Percentiles rank a stretch among this genome's conserved stretches.
Evolutionary conservation across 2,797 vertebrate genomes (phyloP).

Genomic region (Huso huso): DNA sequence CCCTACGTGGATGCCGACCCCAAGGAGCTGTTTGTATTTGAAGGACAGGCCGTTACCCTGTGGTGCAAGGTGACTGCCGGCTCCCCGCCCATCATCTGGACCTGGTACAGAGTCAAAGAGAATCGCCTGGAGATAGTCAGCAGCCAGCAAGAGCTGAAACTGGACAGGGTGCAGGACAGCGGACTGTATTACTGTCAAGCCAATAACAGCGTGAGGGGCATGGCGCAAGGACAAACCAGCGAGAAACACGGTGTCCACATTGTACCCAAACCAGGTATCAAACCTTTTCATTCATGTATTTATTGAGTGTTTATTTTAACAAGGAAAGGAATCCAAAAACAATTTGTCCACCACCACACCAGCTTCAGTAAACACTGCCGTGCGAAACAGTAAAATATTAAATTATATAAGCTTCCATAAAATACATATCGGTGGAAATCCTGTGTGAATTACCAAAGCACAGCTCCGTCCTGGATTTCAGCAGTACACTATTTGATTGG

Average conservation of each 20-base stretch:
- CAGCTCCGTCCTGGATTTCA: no score
- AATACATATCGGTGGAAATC: no score
- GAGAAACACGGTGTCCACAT: slow-evolving; percentile 24
- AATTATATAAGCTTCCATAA: no score
- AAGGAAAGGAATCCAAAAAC: no score
- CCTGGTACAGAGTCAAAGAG: slow-evolving; percentile 21
- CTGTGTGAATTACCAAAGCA: no score
- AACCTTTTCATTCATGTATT: not conserved
- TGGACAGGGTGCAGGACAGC: slow-evolving; percentile 34
- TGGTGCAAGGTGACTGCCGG: slow-evolving; percentile 15
- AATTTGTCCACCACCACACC: no score
- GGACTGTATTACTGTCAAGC: slow-evolving; percentile 38
- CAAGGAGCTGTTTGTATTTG: slow-evolving; percentile 22
- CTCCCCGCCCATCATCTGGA: not conserved
- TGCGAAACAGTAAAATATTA: no score
- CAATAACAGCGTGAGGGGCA: accelerated
- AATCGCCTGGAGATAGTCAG: slow-evolving; percentile 7
- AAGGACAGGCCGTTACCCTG: slow-evolving; percentile 33
- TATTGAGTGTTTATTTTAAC: no score
- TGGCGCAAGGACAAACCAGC: not conserved
- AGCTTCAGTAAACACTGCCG: no score
- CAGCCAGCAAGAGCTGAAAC: not conserved
- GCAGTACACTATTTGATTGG: no score
- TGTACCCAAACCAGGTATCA: slow-evolving; percentile 11
- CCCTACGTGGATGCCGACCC: slow-evolving; percentile 26